Conservation (phyloP, 2,113 vertebrate species). For the Hipposideros armiger region DNA sequence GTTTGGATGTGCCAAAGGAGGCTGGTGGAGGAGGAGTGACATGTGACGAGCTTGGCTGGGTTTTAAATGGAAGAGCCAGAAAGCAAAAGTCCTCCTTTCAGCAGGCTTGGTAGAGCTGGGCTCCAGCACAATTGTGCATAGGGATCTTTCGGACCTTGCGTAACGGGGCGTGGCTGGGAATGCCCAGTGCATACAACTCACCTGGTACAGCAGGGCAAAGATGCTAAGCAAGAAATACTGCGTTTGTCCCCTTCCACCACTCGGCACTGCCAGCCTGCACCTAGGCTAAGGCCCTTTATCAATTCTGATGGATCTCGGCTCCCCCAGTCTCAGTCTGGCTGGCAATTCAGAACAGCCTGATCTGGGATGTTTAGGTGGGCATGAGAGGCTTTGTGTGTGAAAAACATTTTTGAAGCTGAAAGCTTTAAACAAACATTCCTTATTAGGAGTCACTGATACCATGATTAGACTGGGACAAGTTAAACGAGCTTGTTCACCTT, state of each 20-base stretch:
- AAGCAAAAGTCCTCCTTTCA: constrained; percentile 37
- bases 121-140: not conserved
- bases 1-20: constrained; percentile 57
- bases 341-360: not conserved
- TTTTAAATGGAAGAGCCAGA: constrained; percentile 55
- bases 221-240: constrained; percentile 83
- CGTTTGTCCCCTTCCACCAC: constrained; percentile 58
- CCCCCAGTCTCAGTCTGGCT: not conserved
- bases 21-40: not conserved
- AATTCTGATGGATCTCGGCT: not conserved
- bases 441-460: not conserved
- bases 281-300: not conserved
- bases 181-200: constrained; percentile 75
- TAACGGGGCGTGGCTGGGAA: constrained; percentile 85
- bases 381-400: not conserved
- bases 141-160: not conserved
- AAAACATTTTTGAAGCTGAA: not conserved
- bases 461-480: not conserved
- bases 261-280: not conserved
- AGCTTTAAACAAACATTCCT: not conserved
- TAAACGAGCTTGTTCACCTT: not conserved
- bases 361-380: not conserved
- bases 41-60: constrained; percentile 24
- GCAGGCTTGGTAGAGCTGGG: not conserved
- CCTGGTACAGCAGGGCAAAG: constrained; percentile 87